phyloP scores from a whole-genome alignment of 2,797 vertebrate species.

The Acanthornis magna region DNA sequence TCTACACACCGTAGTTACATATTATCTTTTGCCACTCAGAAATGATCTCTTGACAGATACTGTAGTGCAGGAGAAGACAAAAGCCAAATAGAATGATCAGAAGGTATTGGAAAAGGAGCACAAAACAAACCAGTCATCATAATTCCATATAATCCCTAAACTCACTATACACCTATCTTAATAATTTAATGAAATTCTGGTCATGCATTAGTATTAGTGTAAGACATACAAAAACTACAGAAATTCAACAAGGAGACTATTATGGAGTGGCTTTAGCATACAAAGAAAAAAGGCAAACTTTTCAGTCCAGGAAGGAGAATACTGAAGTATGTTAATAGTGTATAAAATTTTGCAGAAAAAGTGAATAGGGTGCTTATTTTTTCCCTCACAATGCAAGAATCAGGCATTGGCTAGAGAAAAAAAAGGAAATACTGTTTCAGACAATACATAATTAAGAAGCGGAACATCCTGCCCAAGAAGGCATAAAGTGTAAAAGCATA shows the following conservation, averaged over 20 bases:
- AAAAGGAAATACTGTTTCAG: not conserved
- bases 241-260: not conserved
- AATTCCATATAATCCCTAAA: not conserved
- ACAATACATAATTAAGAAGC: not conserved
- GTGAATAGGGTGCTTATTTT: not conserved
- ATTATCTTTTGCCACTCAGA: not conserved
- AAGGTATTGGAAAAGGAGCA: not conserved
- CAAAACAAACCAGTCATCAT: not conserved
- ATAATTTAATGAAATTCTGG: not conserved
- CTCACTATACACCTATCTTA: not conserved
- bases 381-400: not conserved
- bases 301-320: not conserved
- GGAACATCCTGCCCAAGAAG: not conserved
- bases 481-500: not conserved
- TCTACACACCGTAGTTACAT: not conserved
- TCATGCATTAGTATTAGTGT: not conserved
- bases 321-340: rapidly evolving
- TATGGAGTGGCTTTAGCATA: not conserved
- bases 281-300: not conserved
- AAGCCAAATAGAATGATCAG: not conserved
- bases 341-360: not conserved
- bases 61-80: not conserved
- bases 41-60: not conserved
- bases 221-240: not conserved
- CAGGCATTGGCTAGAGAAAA: not conserved